Evolutionary conservation across 2,797 vertebrate species (phyloP).

Genomic region (Gymnothorax javanicus): DNA sequence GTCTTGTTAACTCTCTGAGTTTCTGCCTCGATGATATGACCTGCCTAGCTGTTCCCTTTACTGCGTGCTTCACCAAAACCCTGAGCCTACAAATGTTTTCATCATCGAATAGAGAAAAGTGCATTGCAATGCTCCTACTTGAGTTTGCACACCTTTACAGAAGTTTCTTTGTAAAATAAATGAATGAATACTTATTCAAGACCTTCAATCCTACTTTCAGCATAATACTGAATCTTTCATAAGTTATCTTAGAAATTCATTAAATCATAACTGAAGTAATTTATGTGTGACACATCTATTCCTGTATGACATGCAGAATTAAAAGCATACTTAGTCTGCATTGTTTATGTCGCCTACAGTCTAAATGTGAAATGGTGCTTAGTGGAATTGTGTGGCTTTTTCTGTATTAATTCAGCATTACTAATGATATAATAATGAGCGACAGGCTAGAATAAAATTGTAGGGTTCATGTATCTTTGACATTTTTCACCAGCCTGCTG

Average conservation of each 20-base stretch:
- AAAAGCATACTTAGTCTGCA: neutral
- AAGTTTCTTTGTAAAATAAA: neutral
- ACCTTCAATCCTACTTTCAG: neutral
- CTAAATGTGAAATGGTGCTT: neutral
- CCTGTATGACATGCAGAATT: neutral
- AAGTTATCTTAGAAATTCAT: neutral
- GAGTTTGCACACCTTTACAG: neutral
- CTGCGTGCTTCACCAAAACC: neutral
- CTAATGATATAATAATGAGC: conserved; percentile 15
- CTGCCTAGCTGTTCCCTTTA: no score
- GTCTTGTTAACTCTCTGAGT: no score
- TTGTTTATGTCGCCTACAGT: neutral
- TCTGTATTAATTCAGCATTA: neutral
- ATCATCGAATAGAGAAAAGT: neutral
- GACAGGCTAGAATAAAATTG: conserved; percentile 2
- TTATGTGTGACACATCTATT: neutral
- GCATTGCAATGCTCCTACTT: neutral
- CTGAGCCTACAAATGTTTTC: conserved; percentile 24
- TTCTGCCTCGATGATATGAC: no score
- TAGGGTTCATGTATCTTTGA: conserved; percentile 5
- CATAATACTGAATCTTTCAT: neutral
- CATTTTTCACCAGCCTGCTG: conserved; percentile 6
- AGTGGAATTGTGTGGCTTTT: neutral
- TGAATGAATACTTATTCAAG: neutral
- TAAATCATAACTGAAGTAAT: neutral